Conservation (phyloP, 2,888 invertebrate genomes). For the Lumbricus terrestris region DNA sequence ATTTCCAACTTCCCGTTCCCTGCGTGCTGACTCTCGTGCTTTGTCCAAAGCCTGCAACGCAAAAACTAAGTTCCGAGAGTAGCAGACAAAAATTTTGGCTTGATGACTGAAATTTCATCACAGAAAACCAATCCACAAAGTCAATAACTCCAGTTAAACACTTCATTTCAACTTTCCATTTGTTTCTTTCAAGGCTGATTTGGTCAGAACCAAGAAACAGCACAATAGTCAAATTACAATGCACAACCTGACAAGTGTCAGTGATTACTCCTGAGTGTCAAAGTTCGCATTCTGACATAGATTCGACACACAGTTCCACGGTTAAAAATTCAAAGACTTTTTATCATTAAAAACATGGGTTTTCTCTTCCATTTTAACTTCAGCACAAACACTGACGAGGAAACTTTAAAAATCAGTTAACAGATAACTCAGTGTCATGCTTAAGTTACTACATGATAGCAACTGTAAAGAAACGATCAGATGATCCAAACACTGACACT, state of each 20-base stretch:
- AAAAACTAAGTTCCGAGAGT: background rate
- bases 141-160: background rate
- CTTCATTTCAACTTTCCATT: background rate
- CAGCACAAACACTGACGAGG: background rate
- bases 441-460: background rate
- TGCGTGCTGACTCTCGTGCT: conserved; percentile 92
- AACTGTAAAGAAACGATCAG: background rate
- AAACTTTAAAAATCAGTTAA: background rate
- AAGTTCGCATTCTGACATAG: background rate
- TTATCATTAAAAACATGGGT: background rate
- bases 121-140: background rate
- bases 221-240: background rate
- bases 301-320: background rate
- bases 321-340: background rate
- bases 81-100: background rate
- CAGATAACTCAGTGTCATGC: background rate
- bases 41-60: conserved; percentile 73
- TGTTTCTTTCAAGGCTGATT: background rate
- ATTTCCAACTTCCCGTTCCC: conserved; percentile 84
- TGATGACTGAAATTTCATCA: background rate
- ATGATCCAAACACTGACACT: background rate
- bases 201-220: background rate
- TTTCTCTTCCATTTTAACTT: background rate
- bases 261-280: background rate
- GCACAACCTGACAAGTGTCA: background rate